Percentiles rank a stretch among this genome's conserved stretches.
phyloP scores from a whole-genome alignment of 2,888 invertebrate genomes.

The Neelides folsomi region DNA sequence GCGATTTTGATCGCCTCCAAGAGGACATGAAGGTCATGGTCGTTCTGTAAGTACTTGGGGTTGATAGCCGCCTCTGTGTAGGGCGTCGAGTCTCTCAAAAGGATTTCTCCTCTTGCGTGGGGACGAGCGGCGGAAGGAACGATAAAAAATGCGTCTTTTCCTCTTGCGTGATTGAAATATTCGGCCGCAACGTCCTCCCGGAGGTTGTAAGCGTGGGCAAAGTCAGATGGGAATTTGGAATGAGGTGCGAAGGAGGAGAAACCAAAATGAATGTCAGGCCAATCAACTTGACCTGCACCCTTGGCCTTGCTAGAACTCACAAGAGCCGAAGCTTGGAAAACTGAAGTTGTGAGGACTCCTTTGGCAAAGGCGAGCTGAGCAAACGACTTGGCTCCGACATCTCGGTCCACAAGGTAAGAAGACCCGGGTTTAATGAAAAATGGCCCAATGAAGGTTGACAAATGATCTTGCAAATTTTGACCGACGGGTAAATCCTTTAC shows the following conservation, averaged over 20 bases:
- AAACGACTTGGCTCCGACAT: conserved; percentile 13
- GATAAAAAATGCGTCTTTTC: conserved; percentile 10
- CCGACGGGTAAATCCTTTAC: conserved; percentile 24
- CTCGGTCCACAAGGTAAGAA: conserved; percentile 11
- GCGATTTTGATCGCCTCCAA: conserved; percentile 16
- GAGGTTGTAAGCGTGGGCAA: conserved; percentile 13
- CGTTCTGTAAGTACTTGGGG: conserved; percentile 20
- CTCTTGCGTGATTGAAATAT: conserved; percentile 14
- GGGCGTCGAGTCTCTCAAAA: conserved; percentile 10
- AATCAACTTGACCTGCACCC: conserved; percentile 11
- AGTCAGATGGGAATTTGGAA: conserved; percentile 4
- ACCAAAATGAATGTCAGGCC: conserved; percentile 12
- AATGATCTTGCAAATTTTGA: conserved; percentile 22
- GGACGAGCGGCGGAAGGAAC: conserved; percentile 15
- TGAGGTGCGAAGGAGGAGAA: too few species aligned
- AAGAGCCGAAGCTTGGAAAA: conserved; percentile 11
- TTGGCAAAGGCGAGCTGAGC: conserved; percentile 6
- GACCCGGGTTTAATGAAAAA: conserved; percentile 14
- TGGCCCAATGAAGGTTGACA: conserved; percentile 17
- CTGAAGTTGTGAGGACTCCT: conserved; percentile 14
- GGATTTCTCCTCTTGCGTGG: conserved; percentile 15
- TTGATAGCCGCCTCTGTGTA: conserved; percentile 10
- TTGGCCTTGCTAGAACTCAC: conserved; percentile 11
- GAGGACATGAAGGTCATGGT: conserved; percentile 16
- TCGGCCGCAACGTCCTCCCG: conserved; percentile 5